These are phyloP conservation scores for Sebastes trivittatus DNA, from an alignment of 2,797 vertebrate species.

Conservation along the genomic window DNA sequence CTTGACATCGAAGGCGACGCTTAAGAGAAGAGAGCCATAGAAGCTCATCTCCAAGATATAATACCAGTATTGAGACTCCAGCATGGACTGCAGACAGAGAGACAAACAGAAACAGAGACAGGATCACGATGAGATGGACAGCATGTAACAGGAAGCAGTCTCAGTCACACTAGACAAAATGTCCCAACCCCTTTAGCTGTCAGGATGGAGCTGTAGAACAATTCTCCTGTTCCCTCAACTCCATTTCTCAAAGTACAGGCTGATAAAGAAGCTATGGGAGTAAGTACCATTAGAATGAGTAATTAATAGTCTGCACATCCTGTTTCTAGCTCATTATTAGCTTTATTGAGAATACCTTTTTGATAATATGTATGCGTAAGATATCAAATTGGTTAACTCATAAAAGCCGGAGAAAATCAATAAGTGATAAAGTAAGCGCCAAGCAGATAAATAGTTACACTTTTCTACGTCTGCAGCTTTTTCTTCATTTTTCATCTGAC, in stretches of 20 bases:
- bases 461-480: too few relatives aligned
- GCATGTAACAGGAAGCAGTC: constrained; percentile 34
- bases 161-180: constrained; percentile 4
- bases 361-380: too few relatives aligned
- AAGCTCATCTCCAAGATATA: constrained; percentile 93
- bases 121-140: neutral
- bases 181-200: neutral
- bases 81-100: constrained; percentile 82
- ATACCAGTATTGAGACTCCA: constrained; percentile 96
- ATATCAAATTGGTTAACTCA: too few relatives aligned
- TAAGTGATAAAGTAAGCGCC: too few relatives aligned
- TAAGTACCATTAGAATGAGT: too few relatives aligned
- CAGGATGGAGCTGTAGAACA: constrained; percentile 8
- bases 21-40: constrained; percentile 92
- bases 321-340: too few relatives aligned
- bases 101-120: constrained; percentile 7
- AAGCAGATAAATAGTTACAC: too few relatives aligned
- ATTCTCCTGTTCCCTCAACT: neutral
- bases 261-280: neutral
- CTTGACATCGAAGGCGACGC: constrained; percentile 88
- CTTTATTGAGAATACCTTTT: too few relatives aligned
- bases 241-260: neutral
- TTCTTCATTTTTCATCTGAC: too few relatives aligned
- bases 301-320: too few relatives aligned
- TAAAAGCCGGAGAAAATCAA: too few relatives aligned